Evolutionary conservation across 2,113 vertebrate genomes (phyloP), one percentile per base, ranked within the genome.

Genomic region (Leucoraja erinaceus): DNA sequence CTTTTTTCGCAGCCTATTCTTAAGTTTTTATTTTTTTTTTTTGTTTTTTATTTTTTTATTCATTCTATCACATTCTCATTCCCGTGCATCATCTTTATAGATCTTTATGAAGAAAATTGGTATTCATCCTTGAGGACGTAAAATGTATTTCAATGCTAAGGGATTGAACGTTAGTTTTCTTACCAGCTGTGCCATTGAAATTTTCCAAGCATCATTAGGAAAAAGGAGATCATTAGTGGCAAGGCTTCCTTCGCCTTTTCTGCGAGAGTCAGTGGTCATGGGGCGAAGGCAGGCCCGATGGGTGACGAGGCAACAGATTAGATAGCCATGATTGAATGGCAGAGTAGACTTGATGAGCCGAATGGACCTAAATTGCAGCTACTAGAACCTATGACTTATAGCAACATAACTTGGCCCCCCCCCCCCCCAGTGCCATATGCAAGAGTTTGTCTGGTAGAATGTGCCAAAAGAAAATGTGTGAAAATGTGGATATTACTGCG

Each of bases 171-270:
- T 22, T 72, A 70, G 61, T 47, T 72, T 91, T 72, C 25, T 72
- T 70, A 22, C 68, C 22, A 47, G 88, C 63, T 22, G 72, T 10
- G n/a, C 56, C n/a, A 66, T n/a, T 70, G 6, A 10, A 91, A n/a
- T 91, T 91, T 20, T 68, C 83, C 28, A 86, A 86, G 83, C 83
- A 72, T 91, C 33, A 90, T 86, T 90, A n/a, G n/a, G 20, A 68
- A 20, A 68, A 20, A n/a, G n/a, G n/a, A n/a, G 61, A 31, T 68
- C 66, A 90, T 70, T 90, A 90, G 38, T 16, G 68, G 63, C 86
- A 90, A 66, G 68, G n/a, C 63, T 68, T 22, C 3, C 56, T 61
- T 86, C 63, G 56, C 56, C 56, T 91, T 20, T 3, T 47, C 38
- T 47, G 38, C 38, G 3, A 47, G 38, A 47, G 38, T 47, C 38